Conservation (phyloP, 2,888 invertebrate species). For the Bugula neritina region DNA sequence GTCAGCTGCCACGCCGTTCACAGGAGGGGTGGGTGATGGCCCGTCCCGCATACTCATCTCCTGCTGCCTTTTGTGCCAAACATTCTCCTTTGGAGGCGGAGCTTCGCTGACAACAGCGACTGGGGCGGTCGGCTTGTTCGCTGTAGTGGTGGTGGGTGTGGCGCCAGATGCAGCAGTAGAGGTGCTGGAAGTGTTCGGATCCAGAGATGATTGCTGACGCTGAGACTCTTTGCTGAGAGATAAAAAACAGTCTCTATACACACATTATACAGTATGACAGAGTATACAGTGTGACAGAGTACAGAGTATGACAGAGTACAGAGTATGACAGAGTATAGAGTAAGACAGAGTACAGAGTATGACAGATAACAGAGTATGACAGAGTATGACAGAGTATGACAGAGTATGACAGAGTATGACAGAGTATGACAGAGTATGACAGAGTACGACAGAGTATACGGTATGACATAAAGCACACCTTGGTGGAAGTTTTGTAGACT, state of each 20-base stretch:
- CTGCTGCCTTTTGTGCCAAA: conserved; percentile 20
- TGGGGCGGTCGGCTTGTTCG: not conserved
- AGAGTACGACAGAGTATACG: too few relatives aligned
- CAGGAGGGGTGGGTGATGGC: not conserved
- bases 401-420: too few relatives aligned
- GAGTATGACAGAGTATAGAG: too few relatives aligned
- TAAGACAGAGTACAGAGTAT: too few relatives aligned
- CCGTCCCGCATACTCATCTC: conserved; percentile 2
- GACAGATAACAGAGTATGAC: too few relatives aligned
- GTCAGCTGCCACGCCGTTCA: conserved; percentile 22
- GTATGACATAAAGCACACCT: too few relatives aligned
- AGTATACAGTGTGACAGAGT: too few relatives aligned
- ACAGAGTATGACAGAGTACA: too few relatives aligned
- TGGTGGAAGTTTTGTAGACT: not conserved
- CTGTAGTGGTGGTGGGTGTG: not conserved
- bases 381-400: too few relatives aligned
- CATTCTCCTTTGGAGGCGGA: conserved; percentile 23
- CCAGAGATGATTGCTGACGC: not conserved
- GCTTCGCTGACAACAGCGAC: conserved; percentile 4
- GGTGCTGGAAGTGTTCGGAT: not conserved
- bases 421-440: too few relatives aligned
- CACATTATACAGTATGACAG: too few relatives aligned
- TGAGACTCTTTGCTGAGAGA: not conserved
- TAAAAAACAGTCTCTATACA: too few relatives aligned
- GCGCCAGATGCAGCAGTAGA: not conserved